These are phyloP conservation scores for Cephus cinctus DNA, from an alignment of 1,140 invertebrate genomes.

Conservation along the genomic window DNA sequence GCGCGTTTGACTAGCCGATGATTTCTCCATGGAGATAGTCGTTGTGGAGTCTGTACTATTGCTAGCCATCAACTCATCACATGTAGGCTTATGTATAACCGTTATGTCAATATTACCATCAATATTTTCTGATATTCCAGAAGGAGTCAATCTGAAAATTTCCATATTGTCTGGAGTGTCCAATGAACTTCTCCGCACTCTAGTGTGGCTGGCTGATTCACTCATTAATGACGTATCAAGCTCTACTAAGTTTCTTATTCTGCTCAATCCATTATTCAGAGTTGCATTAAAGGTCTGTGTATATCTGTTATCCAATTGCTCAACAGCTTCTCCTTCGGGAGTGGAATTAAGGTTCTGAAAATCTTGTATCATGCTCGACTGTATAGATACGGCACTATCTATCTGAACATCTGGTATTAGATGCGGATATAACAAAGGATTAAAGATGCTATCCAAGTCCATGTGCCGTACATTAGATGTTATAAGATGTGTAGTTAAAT, in stretches of 20 bases:
- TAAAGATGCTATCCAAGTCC: slow-evolving; percentile 34
- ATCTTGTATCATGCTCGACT: slow-evolving; percentile 2
- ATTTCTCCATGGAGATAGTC: slow-evolving; percentile 29
- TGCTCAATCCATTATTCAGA: slow-evolving; percentile 29
- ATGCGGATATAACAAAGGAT: slow-evolving; percentile 45
- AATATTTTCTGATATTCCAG: slow-evolving; percentile 33
- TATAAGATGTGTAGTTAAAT: slow-evolving; percentile 43
- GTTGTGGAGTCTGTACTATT: slow-evolving; percentile 35
- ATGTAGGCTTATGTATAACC: slow-evolving; percentile 29
- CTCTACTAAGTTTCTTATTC: slow-evolving; percentile 27
- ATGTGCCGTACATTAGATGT: slow-evolving; percentile 43
- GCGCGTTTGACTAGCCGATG: slow-evolving; percentile 18
- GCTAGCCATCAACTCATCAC: slow-evolving; percentile 28
- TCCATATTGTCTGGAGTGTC: slow-evolving; percentile 20
- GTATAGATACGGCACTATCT: slow-evolving; percentile 2
- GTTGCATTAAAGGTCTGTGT: slow-evolving; percentile 33
- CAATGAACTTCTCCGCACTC: neutral
- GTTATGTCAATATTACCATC: slow-evolving; percentile 34
- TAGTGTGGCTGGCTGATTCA: slow-evolving; percentile 12
- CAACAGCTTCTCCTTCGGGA: slow-evolving; percentile 35
- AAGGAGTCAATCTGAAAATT: slow-evolving; percentile 27
- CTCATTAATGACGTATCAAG: slow-evolving; percentile 3
- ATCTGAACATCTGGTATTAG: slow-evolving; percentile 34
- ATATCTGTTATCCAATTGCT: slow-evolving; percentile 43
- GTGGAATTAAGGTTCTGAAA: slow-evolving; percentile 16